Base-by-base conservation (phyloP, 1,140 invertebrate genomes). In the Lysiphlebus fabarum region DNA sequence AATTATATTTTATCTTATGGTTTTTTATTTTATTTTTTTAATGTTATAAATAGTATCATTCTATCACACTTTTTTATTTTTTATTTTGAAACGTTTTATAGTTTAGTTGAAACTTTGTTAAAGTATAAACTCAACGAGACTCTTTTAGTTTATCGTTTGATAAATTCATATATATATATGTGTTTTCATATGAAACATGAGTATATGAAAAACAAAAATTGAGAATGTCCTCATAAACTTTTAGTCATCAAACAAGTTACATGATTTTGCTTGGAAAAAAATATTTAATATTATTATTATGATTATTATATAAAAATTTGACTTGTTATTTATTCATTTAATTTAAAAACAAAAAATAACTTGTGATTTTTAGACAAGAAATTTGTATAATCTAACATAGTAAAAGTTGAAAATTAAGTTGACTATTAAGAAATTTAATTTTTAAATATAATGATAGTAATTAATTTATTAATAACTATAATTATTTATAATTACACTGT, bases 111-210 rank as follows among this genome's bases (percentile, higher is more conserved):
- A 62, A 58, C 49, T 62, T 62, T 43, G 34, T 9, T 7, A 59
- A 62, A 59, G 61, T 62, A n/a, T n/a, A 56, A 62, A 62, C 51
- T 62, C 48, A n/a, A 43, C 47, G 53, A 44, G 56, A 59, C 53
- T 62, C 45, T 58, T 41, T 53, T 33, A 49, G 41, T 62, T 9
- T 49, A 50, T 44, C 51, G 58, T 59, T 38, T 17, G 40, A 44
- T 48, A 44, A 56, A 59, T 62, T 56, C 12, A 43, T 12, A 51
- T 33, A n/a, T n/a, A 51, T 9, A n/a, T 9, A 11, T 6, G 9
- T n/a, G 7, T 11, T 36, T 12, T 36, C 44, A 12, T 14, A 44
- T 14, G 36, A 41, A 38, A 14, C 17, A 44, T 7, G 33, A 41
- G 26, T 10, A 26, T 10, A 26, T 41, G 8, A 40, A 37, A 14